A percentile compares a stretch with the other conserved stretches of the same genome.
phyloP scores from a whole-genome alignment of 64 coral and sea anemone genomes.

The Stylophora pistillata region DNA sequence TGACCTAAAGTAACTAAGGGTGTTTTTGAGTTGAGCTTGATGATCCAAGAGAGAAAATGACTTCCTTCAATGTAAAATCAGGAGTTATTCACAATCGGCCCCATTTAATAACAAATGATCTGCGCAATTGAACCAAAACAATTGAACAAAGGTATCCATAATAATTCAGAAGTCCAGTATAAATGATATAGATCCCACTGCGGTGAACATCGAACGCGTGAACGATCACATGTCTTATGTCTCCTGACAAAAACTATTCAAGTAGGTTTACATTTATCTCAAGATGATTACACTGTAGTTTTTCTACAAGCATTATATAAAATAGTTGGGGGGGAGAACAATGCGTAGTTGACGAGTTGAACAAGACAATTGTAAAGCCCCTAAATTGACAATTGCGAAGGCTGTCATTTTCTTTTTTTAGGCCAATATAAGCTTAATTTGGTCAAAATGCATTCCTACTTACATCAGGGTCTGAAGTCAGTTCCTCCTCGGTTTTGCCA shows the following conservation, averaged over 20 bases:
- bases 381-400: not conserved
- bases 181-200: not conserved
- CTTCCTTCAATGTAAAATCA: too few species aligned
- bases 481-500: slow-evolving; percentile 21
- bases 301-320: not conserved
- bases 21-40: too few species aligned
- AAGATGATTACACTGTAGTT: not conserved
- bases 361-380: not conserved
- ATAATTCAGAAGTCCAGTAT: slow-evolving; percentile 1
- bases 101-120: not conserved
- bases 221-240: not conserved
- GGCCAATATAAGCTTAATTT: not conserved
- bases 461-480: not conserved
- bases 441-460: not conserved
- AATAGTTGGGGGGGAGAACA: not conserved
- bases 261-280: not conserved
- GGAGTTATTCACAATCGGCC: too few species aligned
- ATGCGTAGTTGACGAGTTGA: not conserved
- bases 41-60: too few species aligned
- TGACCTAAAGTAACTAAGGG: too few species aligned
- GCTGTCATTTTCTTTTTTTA: not conserved
- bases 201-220: not conserved
- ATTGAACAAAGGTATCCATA: not conserved
- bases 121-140: not conserved
- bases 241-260: too few species aligned